Conservation (phyloP, 2,888 invertebrate genomes). For the Orgyia antiqua region DNA sequence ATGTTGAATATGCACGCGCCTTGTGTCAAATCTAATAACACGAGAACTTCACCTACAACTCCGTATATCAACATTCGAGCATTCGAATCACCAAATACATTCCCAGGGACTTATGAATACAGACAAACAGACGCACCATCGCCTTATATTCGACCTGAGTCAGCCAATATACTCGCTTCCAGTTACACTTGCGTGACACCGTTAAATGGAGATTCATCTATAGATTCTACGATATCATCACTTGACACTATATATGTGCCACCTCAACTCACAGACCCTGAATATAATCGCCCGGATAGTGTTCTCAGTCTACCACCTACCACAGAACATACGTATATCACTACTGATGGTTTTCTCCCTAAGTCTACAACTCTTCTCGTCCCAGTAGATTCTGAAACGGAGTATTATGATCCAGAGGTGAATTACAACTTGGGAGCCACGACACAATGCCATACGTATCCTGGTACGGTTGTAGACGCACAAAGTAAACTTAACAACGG, state of each 20-base stretch:
- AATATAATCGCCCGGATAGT: constrained; percentile 66
- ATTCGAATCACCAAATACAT: constrained; percentile 65
- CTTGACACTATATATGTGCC: constrained; percentile 60
- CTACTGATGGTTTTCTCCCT: constrained; percentile 64
- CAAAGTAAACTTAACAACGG: constrained; percentile 74
- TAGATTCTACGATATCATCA: constrained; percentile 55
- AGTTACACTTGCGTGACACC: constrained; percentile 67
- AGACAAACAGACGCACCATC: constrained; percentile 41
- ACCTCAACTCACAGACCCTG: constrained; percentile 55
- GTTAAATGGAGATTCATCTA: constrained; percentile 56
- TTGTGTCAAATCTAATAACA: constrained; percentile 79
- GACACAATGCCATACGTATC: constrained; percentile 78
- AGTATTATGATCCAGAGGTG: constrained; percentile 74
- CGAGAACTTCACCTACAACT: constrained; percentile 58
- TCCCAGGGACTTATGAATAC: constrained; percentile 59
- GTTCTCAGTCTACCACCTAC: constrained; percentile 59
- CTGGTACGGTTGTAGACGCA: constrained; percentile 53
- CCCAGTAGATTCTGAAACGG: constrained; percentile 72
- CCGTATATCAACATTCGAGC: constrained; percentile 60
- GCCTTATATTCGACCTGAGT: constrained; percentile 72
- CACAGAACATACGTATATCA: constrained; percentile 50
- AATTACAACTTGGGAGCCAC: constrained; percentile 63
- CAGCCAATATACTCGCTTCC: constrained; percentile 70
- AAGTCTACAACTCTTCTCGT: constrained; percentile 69
- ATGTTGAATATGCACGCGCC: constrained; percentile 87